Percentiles rank a stretch among this genome's conserved stretches.
These are phyloP conservation scores for Brachionus paranguensis DNA, from an alignment of 1,140 invertebrate species.

Conservation along the genomic window DNA sequence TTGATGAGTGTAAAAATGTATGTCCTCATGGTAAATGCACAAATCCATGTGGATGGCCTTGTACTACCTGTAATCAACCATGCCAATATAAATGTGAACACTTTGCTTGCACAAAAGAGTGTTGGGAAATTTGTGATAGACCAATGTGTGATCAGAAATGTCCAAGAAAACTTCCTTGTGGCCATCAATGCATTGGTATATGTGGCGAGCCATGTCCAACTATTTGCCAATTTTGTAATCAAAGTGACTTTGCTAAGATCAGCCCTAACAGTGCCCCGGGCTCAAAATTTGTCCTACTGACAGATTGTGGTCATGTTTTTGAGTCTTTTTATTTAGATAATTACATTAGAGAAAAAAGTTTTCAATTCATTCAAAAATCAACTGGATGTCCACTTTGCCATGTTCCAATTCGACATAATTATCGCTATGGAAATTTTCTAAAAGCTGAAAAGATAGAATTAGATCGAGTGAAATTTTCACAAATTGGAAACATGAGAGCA, in stretches of 20 bases:
- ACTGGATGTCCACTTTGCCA: slow-evolving; percentile 64
- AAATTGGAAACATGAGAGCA: background rate
- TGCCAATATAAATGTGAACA: slow-evolving; percentile 58
- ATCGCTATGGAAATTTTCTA: slow-evolving; percentile 42
- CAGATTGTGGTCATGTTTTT: slow-evolving; percentile 64
- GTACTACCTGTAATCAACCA: slow-evolving; percentile 58
- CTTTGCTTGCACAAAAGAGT: slow-evolving; percentile 59
- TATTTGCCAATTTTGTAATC: slow-evolving; percentile 7
- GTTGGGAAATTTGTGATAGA: slow-evolving; percentile 60
- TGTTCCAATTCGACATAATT: slow-evolving; percentile 61
- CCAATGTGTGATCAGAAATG: slow-evolving; percentile 56
- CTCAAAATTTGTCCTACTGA: slow-evolving; percentile 58
- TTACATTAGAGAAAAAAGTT: slow-evolving; percentile 52
- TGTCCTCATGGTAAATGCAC: background rate
- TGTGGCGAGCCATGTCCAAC: slow-evolving; percentile 60
- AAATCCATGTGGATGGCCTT: background rate
- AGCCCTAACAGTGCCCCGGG: slow-evolving; percentile 56
- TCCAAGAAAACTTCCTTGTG: slow-evolving; percentile 56
- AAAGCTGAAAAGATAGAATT: background rate
- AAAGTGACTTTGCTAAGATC: slow-evolving; percentile 55
- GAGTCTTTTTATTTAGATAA: slow-evolving; percentile 60
- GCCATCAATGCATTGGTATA: slow-evolving; percentile 60
- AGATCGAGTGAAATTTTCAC: background rate
- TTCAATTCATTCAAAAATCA: slow-evolving; percentile 48
- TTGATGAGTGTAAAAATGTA: slow-evolving; percentile 52